Base-by-base conservation (phyloP, 2,113 vertebrate species). In the Gobius niger region DNA sequence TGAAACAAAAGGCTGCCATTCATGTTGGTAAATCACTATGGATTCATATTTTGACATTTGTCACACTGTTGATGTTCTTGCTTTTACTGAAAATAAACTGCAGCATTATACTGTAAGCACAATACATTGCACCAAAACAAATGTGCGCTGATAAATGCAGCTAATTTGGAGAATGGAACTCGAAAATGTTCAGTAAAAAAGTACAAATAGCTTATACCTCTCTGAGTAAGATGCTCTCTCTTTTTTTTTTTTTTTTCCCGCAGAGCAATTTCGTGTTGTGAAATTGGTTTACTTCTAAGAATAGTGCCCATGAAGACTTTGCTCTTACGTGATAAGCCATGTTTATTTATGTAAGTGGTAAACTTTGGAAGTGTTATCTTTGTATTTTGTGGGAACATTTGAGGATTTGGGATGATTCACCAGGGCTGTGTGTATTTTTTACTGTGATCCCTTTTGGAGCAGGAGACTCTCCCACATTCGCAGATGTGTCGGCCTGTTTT, bases 401-500 rank as follows among this genome's bases (percentile, higher is more conserved):
- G 49, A 41, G 49, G 60, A 56, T 72, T 76, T 68, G 10, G 50
- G 49, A 70, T 74, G 68, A 73, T 71, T 82, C 70, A 72, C 72
- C 68, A 18, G 62, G 68, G 67, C 63, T 51, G 65, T 72, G 69
- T 63, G 61, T 72, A 61, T 73, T 65, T 46, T 80, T 68, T 50
- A 42, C 47, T 9, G 61, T 70, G 42, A 72, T 75, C 68, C 53
- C 57, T 68, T 44, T 62, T 59, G 49, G 67, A 78, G 69, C 69
- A 70, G 46, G 56, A 59, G 57, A 67, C 63, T 77, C 72, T 73
- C 54, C 54, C 62, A 65, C 62, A 61, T 65, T 68, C 72, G 47
- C 68, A 68, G 59, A 81, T 78, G 66, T 70, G 47, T 73, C 63
- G 65, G 18, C 80, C 67, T 76, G 15, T 74, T 74, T 77, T 51